Conservation (phyloP, 2,888 invertebrate species). For the Merodon equestris region DNA sequence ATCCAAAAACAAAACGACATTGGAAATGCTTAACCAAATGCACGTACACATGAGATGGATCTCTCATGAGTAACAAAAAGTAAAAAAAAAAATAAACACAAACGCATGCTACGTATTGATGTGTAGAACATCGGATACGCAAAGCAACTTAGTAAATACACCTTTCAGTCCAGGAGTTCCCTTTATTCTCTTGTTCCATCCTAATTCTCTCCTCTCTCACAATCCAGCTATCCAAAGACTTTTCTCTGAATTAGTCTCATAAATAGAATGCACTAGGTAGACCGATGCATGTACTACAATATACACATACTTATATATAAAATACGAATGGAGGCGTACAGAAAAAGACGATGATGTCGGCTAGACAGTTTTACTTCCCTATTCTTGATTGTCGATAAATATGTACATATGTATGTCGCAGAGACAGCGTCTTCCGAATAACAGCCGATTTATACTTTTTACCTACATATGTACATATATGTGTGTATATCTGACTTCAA, state of each 20-base stretch:
- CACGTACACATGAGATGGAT: slow-evolving; percentile 51
- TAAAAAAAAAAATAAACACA: slow-evolving; percentile 39
- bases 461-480: too few relatives aligned
- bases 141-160: too few relatives aligned
- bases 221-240: background rate
- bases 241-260: slow-evolving; percentile 4
- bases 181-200: slow-evolving; percentile 26
- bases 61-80: slow-evolving; percentile 42
- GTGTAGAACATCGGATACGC: background rate
- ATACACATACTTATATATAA: slow-evolving; percentile 10
- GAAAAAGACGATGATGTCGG: slow-evolving; percentile 19
- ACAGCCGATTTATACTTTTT: too few relatives aligned
- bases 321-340: too few relatives aligned
- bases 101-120: slow-evolving; percentile 41
- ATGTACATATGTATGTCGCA: too few relatives aligned
- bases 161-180: slow-evolving; percentile 22
- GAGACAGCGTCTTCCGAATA: too few relatives aligned
- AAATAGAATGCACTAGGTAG: slow-evolving; percentile 54
- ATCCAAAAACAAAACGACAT: slow-evolving; percentile 11
- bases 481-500: too few relatives aligned
- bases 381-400: too few relatives aligned
- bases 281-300: slow-evolving; percentile 56
- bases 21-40: slow-evolving; percentile 49
- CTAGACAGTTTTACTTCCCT: slow-evolving; percentile 56
- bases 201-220: slow-evolving; percentile 16